Percentiles rank a stretch among this genome's conserved stretches.
Evolutionary conservation across 2,797 vertebrate species (phyloP).

Genomic region (Harpagifer antarcticus): DNA sequence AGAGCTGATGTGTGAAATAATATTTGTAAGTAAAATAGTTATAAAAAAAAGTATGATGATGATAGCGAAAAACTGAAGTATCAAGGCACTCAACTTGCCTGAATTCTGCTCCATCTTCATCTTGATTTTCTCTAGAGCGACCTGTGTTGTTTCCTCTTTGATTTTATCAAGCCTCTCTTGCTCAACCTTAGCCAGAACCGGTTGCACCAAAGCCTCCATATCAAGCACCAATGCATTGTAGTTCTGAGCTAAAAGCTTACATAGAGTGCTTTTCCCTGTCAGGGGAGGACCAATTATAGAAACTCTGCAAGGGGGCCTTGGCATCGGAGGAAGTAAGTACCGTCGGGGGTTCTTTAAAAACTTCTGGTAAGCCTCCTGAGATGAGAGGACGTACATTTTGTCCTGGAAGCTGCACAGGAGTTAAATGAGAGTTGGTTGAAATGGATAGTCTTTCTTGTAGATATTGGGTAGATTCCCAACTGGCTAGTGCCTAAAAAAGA

Average conservation of each 20-base stretch:
- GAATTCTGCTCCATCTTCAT: slow-evolving; percentile 60
- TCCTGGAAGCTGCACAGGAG: slow-evolving; percentile 90
- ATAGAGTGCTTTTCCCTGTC: slow-evolving; percentile 91
- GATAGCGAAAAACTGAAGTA: not conserved
- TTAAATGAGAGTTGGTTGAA: slow-evolving; percentile 12
- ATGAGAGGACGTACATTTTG: slow-evolving; percentile 92
- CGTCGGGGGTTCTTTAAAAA: slow-evolving; percentile 89
- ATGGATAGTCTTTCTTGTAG: slow-evolving; percentile 2
- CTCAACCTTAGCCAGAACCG: slow-evolving; percentile 66
- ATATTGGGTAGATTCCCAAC: not conserved
- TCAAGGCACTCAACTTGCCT: slow-evolving; percentile 53
- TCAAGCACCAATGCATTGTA: slow-evolving; percentile 89
- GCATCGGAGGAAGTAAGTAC: slow-evolving; percentile 93
- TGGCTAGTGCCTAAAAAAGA: not conserved
- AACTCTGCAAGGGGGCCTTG: slow-evolving; percentile 89
- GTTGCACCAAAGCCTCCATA: slow-evolving; percentile 78
- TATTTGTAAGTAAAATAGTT: not conserved
- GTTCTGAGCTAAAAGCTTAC: slow-evolving; percentile 85
- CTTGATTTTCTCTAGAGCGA: slow-evolving; percentile 82
- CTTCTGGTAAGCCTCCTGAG: slow-evolving; percentile 84
- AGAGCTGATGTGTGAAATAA: not conserved
- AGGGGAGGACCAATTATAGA: slow-evolving; percentile 87
- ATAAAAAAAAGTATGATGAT: not conserved
- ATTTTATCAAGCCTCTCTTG: slow-evolving; percentile 76
- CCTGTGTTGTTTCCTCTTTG: slow-evolving; percentile 73